Evolutionary conservation across 1,140 invertebrate genomes (phyloP).

Genomic region (Sarcophaga bullata): DNA sequence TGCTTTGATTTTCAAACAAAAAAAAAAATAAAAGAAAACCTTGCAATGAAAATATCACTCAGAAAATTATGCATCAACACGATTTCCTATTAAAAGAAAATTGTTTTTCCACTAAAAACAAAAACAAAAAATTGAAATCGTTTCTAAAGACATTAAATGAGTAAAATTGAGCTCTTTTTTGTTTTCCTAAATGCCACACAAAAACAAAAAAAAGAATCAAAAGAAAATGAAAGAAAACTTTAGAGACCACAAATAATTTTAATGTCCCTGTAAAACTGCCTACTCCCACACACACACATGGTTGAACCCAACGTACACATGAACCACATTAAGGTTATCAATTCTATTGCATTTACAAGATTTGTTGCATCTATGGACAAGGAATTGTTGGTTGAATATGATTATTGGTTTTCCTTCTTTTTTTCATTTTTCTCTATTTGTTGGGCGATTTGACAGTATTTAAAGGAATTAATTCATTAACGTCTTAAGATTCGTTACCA

Average conservation of each 20-base stretch:
- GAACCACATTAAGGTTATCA: background rate
- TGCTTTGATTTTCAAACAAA: background rate
- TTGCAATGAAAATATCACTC: conserved; percentile 1
- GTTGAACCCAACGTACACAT: background rate
- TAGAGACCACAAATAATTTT: background rate
- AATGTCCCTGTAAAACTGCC: background rate
- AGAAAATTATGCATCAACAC: conserved; percentile 38
- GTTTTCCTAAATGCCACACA: conserved; percentile 12
- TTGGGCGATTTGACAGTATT: background rate
- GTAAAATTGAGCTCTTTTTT: background rate
- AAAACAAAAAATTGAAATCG: background rate
- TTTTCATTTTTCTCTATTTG: background rate
- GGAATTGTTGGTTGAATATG: conserved; percentile 4
- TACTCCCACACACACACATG: conserved; percentile 2
- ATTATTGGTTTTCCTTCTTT: conserved; percentile 10
- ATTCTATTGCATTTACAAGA: background rate
- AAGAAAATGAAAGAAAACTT: background rate
- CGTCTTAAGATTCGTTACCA: too few relatives aligned
- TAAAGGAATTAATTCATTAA: background rate
- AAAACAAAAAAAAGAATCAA: background rate
- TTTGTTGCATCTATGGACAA: background rate
- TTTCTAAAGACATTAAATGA: conserved; percentile 28
- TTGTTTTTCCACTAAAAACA: conserved; percentile 13
- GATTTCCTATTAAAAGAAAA: conserved; percentile 35
- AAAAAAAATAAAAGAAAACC: too few relatives aligned